phyloP scores from a whole-genome alignment of 2,888 invertebrate genomes.

The Hipparchia sbordonii region DNA sequence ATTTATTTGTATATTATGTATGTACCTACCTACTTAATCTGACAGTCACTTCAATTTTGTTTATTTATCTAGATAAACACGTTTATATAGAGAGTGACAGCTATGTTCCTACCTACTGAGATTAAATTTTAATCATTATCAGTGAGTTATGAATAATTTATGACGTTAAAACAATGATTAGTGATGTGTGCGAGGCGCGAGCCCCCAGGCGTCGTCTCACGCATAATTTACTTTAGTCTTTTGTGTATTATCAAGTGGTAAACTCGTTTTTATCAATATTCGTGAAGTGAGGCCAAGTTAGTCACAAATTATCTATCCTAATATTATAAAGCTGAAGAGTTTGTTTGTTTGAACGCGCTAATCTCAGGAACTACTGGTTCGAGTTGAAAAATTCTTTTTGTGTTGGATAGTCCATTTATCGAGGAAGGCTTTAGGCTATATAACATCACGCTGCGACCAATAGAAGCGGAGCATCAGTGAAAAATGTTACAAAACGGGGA shows the following conservation, averaged over 20 bases:
- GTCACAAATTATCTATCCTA: neutral
- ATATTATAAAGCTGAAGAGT: neutral
- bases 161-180: constrained; percentile 31
- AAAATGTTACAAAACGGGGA: no score
- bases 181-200: constrained; percentile 23
- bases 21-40: no score
- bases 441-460: no score
- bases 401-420: no score
- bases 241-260: constrained; percentile 32
- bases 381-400: no score
- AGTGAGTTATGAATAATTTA: constrained; percentile 22
- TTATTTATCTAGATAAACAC: no score
- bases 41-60: no score
- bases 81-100: neutral
- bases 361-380: no score
- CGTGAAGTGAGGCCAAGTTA: neutral
- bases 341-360: neutral
- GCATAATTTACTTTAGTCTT: constrained; percentile 31
- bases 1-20: no score
- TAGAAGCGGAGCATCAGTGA: no score
- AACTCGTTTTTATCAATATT: constrained; percentile 45
- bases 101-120: neutral
- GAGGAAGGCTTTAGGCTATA: no score
- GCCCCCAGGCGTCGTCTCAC: constrained; percentile 1
- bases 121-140: neutral